Evolutionary conservation across 2,797 vertebrate genomes (phyloP).

Genomic region (Eupleurogrammus muticus): DNA sequence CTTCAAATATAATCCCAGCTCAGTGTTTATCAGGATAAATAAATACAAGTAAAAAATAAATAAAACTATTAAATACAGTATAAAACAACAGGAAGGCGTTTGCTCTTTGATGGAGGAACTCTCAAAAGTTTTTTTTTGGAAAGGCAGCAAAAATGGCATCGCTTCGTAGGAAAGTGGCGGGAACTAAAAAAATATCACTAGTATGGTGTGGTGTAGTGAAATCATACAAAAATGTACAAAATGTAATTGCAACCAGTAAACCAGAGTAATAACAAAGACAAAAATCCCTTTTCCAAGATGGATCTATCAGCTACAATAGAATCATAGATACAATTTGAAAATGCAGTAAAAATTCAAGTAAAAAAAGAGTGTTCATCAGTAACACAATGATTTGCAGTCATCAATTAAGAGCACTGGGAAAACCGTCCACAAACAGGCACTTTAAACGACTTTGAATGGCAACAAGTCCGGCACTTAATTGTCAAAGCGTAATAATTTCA

Average conservation of each 20-base stretch:
- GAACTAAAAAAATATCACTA: constrained; percentile 47
- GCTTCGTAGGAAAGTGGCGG: constrained; percentile 45
- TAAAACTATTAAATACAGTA: constrained; percentile 88
- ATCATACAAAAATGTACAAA: constrained; percentile 67
- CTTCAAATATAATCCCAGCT: constrained; percentile 84
- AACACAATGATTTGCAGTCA: constrained; percentile 80
- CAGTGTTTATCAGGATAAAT: constrained; percentile 84
- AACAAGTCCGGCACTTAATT: constrained; percentile 19
- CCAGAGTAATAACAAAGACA: constrained; percentile 46
- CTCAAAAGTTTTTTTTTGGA: constrained; percentile 55
- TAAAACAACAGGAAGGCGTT: constrained; percentile 70
- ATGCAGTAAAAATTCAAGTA: constrained; percentile 80
- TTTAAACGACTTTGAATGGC: constrained; percentile 49
- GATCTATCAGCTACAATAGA: constrained; percentile 63
- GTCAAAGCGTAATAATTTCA: constrained; percentile 39
- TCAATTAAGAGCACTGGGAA: constrained; percentile 67
- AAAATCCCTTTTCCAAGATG: constrained; percentile 72
- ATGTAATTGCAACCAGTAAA: constrained; percentile 63
- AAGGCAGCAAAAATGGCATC: constrained; percentile 53
- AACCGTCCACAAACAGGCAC: constrained; percentile 53
- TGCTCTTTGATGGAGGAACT: constrained; percentile 4
- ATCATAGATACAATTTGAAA: constrained; percentile 59
- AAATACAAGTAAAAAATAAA: constrained; percentile 89
- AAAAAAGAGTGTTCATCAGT: constrained; percentile 73
- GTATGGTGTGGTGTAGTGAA: constrained; percentile 57